Base-by-base conservation (phyloP, 92 coral and sea anemone species). In the Epizoanthus ramosus region DNA sequence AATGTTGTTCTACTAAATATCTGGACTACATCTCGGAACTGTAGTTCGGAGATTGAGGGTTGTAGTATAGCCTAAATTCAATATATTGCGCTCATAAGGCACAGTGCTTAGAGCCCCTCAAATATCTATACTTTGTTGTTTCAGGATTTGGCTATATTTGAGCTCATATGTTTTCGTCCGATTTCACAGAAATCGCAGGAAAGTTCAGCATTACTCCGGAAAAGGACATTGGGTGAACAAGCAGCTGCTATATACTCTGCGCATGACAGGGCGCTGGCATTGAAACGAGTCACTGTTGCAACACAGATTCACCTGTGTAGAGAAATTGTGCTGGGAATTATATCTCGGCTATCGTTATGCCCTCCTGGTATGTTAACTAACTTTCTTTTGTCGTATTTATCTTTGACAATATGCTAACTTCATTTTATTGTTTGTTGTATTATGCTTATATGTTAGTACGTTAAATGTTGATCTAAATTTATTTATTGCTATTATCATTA, bases 221-320 rank as follows among this genome's bases (percentile, higher is more conserved):
- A 74, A 68, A 87, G 84, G 79, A 73, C 97, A 8, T 82, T 93
- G n/a, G 97, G 97, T n/a, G 97, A 93, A 61, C 97, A 93, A 71
- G 94, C 97, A 9, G 79, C 86, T 10, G 91, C 87, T 4, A 90
- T 93, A 73, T 83, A 86, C 22, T 90, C 97, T 33, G 89, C 83
- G 18, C 94, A 88, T 31, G 94, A 93, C 74, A 84, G 87, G 41
- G 92, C 94, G 8, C 73, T 93, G 58, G 97, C 97, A 6, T 79
- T 93, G 22, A 92, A 88, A 71, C 92, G 98, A 19, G 86, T 90
- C 52, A 89, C 93, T 33, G 93, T 92, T 15, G 98, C 98, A 3
- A 90, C 93, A 7, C 97, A 94, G 81, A 84, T 95, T 65, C 88
- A 88, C 71, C 63, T 92, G 47, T 91, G 92, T 10, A 88, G 92